Conservation (phyloP, 1,140 invertebrate genomes). For the Pachypeltis micranthus region DNA sequence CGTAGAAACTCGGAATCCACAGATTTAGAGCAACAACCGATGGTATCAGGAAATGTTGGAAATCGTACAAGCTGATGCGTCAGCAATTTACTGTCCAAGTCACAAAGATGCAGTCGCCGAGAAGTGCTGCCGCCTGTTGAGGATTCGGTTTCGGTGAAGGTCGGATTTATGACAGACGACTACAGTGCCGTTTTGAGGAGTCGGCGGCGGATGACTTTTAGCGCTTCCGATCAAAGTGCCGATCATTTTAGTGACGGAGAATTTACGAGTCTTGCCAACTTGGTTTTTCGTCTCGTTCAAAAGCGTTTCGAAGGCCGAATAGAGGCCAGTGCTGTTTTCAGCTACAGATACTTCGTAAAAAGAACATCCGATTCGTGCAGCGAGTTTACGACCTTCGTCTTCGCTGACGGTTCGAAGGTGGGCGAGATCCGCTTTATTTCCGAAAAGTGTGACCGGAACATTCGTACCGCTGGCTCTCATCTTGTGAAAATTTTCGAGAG, state of each 20-base stretch:
- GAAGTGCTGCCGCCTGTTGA: slow-evolving; percentile 43
- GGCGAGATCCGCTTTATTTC: slow-evolving; percentile 64
- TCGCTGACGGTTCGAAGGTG: slow-evolving; percentile 56
- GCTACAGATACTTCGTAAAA: slow-evolving; percentile 66
- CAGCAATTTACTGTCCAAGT: slow-evolving; percentile 31
- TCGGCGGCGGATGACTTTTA: slow-evolving; percentile 30
- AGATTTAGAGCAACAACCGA: too few relatives aligned
- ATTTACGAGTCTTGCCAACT: slow-evolving; percentile 46
- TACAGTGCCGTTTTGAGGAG: slow-evolving; percentile 40
- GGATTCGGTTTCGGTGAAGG: slow-evolving; percentile 40
- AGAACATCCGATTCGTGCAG: slow-evolving; percentile 50
- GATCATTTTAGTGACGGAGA: slow-evolving; percentile 66
- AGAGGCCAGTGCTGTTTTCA: slow-evolving; percentile 56
- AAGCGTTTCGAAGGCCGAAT: slow-evolving; percentile 52
- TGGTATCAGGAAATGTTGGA: too few relatives aligned
- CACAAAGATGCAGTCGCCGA: slow-evolving; percentile 44
- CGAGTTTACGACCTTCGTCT: slow-evolving; percentile 51
- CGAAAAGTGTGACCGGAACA: slow-evolving; percentile 52
- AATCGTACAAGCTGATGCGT: slow-evolving; percentile 19
- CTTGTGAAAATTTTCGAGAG: slow-evolving; percentile 45
- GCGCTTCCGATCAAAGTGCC: slow-evolving; percentile 51
- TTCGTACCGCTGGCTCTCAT: slow-evolving; percentile 36
- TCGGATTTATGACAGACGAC: slow-evolving; percentile 44
- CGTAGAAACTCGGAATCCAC: too few relatives aligned
- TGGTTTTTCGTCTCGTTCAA: slow-evolving; percentile 47